phyloP scores from a whole-genome alignment of 30 jellyfish, hydroid and myxozoan genomes.

The Turritopsis dohrnii region DNA sequence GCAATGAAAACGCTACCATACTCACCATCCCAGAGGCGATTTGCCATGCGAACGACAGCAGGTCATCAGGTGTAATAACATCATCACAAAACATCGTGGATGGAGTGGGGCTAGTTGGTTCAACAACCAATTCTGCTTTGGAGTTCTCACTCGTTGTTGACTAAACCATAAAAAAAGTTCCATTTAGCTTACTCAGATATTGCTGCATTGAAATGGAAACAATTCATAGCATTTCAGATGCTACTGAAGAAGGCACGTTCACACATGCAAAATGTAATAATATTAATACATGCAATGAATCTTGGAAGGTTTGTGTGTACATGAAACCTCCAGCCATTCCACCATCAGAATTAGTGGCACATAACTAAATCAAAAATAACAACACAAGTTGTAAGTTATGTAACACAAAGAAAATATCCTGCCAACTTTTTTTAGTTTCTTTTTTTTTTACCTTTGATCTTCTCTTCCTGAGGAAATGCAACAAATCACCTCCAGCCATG shows the following conservation, averaged over 20 bases:
- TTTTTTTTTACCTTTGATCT: constrained; percentile 59
- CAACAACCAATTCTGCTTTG: neutral
- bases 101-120: neutral
- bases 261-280: neutral
- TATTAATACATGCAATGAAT: neutral
- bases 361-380: neutral
- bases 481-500: constrained; percentile 86
- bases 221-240: no score
- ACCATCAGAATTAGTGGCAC: neutral
- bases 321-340: constrained; percentile 17
- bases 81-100: neutral
- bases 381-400: neutral
- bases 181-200: no score
- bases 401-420: neutral
- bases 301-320: constrained; percentile 20
- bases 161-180: neutral
- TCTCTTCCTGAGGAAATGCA: constrained; percentile 66
- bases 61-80: constrained; percentile 53
- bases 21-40: constrained; percentile 86
- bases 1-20: constrained; percentile 32
- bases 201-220: no score
- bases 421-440: neutral
- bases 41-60: constrained; percentile 77
- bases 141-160: neutral
- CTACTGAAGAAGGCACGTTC: neutral